Percentiles rank a stretch among this genome's conserved stretches.
phyloP scores from a whole-genome alignment of 2,113 vertebrate species.

The Coregonus clupeaformis region DNA sequence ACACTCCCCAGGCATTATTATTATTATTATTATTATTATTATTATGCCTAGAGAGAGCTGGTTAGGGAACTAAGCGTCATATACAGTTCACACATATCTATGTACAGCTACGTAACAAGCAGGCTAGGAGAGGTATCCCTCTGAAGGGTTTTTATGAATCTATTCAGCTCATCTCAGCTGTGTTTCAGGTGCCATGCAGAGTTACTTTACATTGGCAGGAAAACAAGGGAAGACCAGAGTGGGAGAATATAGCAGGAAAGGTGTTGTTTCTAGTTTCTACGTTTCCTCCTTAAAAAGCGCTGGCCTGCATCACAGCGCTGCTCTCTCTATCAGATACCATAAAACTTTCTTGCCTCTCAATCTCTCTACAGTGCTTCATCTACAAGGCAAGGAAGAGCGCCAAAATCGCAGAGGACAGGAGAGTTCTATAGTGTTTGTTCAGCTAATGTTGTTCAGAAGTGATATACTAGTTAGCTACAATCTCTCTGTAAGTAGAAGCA shows the following conservation, averaged over 20 bases:
- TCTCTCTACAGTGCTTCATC: slow-evolving; percentile 25
- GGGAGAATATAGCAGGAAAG: slow-evolving; percentile 25
- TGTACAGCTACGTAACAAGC: slow-evolving; percentile 63
- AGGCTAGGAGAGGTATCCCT: slow-evolving; percentile 38
- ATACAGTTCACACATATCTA: slow-evolving; percentile 54
- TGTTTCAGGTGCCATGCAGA: slow-evolving; percentile 62
- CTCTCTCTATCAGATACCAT: not conserved
- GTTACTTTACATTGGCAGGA: slow-evolving; percentile 45
- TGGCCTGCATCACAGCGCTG: slow-evolving; percentile 24
- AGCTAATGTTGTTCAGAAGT: slow-evolving; percentile 19
- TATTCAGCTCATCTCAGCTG: slow-evolving; percentile 23
- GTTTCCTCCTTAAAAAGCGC: slow-evolving; percentile 41
- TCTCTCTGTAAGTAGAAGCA: slow-evolving; percentile 54
- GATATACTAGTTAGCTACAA: slow-evolving; percentile 23
- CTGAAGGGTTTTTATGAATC: slow-evolving; percentile 10
- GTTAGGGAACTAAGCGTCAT: slow-evolving; percentile 36
- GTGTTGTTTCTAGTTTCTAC: slow-evolving; percentile 28
- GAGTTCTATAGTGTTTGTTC: slow-evolving; percentile 1
- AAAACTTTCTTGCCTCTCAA: slow-evolving; percentile 18
- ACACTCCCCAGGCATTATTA: slow-evolving; percentile 41
- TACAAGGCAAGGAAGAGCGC: slow-evolving; percentile 35
- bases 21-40: no score
- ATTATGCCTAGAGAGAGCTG: slow-evolving; percentile 45
- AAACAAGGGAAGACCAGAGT: slow-evolving; percentile 8
- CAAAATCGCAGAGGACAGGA: slow-evolving; percentile 26